A percentile compares a stretch with the other conserved stretches of the same genome.
Evolutionary conservation across 2,113 vertebrate genomes (phyloP).

Genomic region (Nothobranchius furzeri): DNA sequence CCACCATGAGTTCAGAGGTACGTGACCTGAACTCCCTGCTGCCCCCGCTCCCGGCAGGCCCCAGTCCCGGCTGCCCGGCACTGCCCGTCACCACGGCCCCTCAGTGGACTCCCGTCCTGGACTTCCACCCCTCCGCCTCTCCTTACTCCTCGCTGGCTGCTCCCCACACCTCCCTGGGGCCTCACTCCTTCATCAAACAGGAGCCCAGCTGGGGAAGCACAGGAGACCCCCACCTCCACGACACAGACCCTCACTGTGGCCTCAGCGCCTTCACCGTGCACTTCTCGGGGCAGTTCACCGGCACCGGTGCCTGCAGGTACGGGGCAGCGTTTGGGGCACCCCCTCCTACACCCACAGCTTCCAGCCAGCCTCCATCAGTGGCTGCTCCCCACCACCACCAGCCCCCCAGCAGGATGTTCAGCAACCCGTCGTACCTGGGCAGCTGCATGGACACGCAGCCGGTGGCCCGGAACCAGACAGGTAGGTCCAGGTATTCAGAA

Average conservation of each 20-base stretch:
- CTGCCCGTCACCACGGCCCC: constrained; percentile 90
- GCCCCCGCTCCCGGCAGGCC: constrained; percentile 83
- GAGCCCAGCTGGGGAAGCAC: constrained; percentile 92
- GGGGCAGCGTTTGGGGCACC: constrained; percentile 89
- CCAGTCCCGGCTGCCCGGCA: constrained; percentile 83
- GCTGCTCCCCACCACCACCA: constrained; percentile 73
- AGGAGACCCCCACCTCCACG: constrained; percentile 89
- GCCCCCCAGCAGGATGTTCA: constrained; percentile 87
- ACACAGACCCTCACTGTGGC: constrained; percentile 88
- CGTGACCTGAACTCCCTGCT: constrained; percentile 93
- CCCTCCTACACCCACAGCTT: constrained; percentile 22
- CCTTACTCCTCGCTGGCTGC: constrained; percentile 86
- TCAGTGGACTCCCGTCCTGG: constrained; percentile 94
- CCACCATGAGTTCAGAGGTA: constrained; percentile 89
- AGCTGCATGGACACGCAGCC: constrained; percentile 93
- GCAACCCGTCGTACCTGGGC: constrained; percentile 90
- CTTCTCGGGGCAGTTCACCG: constrained; percentile 96
- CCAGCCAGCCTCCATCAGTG: constrained; percentile 59
- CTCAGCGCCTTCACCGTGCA: constrained; percentile 97
- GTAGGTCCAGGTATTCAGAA: constrained; percentile 61
- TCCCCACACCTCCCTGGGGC: constrained; percentile 85
- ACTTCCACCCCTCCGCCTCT: constrained; percentile 90
- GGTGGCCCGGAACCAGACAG: constrained; percentile 87
- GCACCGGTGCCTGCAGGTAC: constrained; percentile 94
- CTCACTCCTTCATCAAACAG: constrained; percentile 97